Evolutionary conservation across 2,888 invertebrate species (phyloP).

Genomic region (Aleiodes alternator): DNA sequence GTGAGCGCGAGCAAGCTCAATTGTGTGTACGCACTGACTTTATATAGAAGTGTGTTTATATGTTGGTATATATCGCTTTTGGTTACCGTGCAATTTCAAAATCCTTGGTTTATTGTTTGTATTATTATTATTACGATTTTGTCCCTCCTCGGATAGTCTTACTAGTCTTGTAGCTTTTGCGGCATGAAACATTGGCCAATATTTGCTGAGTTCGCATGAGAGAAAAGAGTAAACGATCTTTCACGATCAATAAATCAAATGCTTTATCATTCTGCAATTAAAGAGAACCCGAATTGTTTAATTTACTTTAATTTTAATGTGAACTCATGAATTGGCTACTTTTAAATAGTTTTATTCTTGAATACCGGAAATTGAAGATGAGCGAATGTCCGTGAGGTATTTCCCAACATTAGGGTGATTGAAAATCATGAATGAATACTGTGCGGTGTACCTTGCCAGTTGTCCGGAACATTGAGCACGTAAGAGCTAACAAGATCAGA

Average conservation of each 20-base stretch:
- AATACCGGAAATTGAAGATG: constrained; percentile 11
- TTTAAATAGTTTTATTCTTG: no score
- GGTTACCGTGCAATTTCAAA: constrained; percentile 29
- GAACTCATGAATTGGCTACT: no score
- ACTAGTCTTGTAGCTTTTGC: constrained; percentile 9
- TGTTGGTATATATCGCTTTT: constrained; percentile 46
- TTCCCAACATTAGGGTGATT: not conserved
- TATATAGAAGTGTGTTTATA: constrained; percentile 56
- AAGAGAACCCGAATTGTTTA: no score
- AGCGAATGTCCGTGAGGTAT: constrained; percentile 32
- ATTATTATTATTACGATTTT: not conserved
- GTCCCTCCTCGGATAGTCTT: not conserved
- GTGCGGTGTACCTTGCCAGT: constrained; percentile 49
- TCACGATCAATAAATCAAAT: constrained; percentile 30
- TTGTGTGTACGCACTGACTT: constrained; percentile 56
- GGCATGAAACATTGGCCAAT: constrained; percentile 34
- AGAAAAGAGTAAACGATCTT: not conserved
- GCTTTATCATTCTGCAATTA: no score
- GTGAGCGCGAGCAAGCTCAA: constrained; percentile 51
- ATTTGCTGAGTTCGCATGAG: constrained; percentile 31
- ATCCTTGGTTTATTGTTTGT: not conserved
- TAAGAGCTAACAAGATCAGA: constrained; percentile 73
- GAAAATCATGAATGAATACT: constrained; percentile 47
- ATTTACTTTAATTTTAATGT: no score
- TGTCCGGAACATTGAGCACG: constrained; percentile 71